phyloP scores from a whole-genome alignment of 2,888 invertebrate genomes.

The Parnassius smintheus region DNA sequence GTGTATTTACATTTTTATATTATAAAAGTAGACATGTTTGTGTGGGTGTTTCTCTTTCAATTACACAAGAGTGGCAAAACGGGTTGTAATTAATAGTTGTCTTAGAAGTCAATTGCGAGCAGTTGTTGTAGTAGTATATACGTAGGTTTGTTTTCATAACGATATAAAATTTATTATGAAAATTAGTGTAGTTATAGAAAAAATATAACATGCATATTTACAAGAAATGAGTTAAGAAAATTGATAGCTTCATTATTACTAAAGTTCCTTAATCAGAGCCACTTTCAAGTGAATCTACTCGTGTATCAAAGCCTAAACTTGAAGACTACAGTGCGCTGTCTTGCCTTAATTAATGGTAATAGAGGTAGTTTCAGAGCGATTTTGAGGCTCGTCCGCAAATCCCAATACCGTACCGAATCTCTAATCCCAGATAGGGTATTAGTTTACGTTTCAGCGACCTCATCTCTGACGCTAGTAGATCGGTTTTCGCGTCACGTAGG shows the following conservation, averaged over 20 bases:
- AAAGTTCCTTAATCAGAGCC: conserved; percentile 21
- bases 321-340: not conserved
- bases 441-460: conserved; percentile 30
- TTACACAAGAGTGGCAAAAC: too few species aligned
- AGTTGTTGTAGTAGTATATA: too few species aligned
- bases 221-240: conserved; percentile 6
- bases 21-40: too few species aligned
- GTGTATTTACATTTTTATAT: too few species aligned
- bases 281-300: conserved; percentile 8
- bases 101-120: too few species aligned
- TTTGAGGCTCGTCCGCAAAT: conserved; percentile 11
- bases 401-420: conserved; percentile 16
- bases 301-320: conserved; percentile 5
- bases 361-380: conserved; percentile 19
- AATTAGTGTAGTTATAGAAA: not conserved
- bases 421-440: conserved; percentile 18
- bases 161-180: not conserved
- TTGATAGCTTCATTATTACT: conserved; percentile 18
- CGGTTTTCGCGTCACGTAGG: conserved; percentile 39
- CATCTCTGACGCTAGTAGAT: conserved; percentile 32
- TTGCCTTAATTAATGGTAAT: conserved; percentile 23
- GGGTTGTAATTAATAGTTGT: too few species aligned
- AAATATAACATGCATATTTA: conserved; percentile 7
- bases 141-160: too few species aligned
- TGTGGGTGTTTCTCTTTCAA: too few species aligned